phyloP scores from a whole-genome alignment of 2,113 vertebrate genomes.

The Tyrannus savana region DNA sequence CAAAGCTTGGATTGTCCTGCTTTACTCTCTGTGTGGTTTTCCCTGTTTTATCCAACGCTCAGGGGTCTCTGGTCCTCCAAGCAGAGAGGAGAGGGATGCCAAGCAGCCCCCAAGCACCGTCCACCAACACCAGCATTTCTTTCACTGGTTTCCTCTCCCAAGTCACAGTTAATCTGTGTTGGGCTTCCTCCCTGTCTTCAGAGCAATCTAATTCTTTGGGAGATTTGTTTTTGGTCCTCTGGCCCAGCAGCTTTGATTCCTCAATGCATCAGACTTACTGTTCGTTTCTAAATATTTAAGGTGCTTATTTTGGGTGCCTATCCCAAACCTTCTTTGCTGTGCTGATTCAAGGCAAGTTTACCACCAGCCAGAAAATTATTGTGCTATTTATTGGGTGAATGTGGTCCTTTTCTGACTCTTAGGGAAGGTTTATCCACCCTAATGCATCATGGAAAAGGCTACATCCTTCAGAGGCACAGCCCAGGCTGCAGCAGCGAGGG shows the following conservation, averaged over 20 bases:
- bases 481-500: background rate
- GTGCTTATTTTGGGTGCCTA: background rate
- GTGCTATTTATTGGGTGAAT: fast-evolving
- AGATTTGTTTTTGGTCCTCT: background rate
- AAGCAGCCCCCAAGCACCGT: background rate
- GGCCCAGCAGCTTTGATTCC: background rate
- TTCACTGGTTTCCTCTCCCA: background rate
- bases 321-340: background rate
- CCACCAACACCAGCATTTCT: background rate
- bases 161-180: background rate
- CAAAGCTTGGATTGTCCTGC: background rate
- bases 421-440: background rate
- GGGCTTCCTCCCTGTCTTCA: background rate
- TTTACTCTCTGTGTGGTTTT: background rate
- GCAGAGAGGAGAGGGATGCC: background rate
- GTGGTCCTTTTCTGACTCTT: background rate
- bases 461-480: background rate
- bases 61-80: background rate
- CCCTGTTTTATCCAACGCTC: background rate
- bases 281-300: background rate
- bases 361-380: background rate
- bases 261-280: background rate
- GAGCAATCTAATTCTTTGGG: background rate
- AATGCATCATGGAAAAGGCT: background rate
- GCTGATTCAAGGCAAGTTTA: background rate